These are phyloP conservation scores for Uromys caudimaculatus DNA, from an alignment of 2,797 vertebrate genomes.

Conservation along the genomic window DNA sequence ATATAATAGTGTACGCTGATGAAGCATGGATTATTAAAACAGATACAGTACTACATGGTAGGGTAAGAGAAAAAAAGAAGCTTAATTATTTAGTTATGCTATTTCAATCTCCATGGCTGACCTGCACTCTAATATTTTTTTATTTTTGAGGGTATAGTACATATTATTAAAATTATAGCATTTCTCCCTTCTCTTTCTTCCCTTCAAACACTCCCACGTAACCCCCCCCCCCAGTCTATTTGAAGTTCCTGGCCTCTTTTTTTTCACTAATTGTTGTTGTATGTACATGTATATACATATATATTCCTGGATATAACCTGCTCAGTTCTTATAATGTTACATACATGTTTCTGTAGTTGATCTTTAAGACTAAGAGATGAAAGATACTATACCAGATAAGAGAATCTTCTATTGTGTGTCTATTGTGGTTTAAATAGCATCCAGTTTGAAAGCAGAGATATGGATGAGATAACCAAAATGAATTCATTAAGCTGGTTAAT, in stretches of 20 bases:
- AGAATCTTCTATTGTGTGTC: constrained; percentile 36
- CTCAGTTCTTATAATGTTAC: not conserved
- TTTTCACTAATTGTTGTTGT: not conserved
- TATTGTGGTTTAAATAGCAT: constrained; percentile 43
- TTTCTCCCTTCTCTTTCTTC: not conserved
- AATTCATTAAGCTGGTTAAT: constrained; percentile 55
- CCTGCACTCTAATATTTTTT: not conserved
- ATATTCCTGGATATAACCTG: not conserved
- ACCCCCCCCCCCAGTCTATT: not conserved
- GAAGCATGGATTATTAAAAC: constrained; percentile 62
- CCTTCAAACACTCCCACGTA: not conserved
- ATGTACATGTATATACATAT: not conserved
- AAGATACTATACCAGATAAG: constrained; percentile 28
- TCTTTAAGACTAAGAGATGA: constrained; percentile 54
- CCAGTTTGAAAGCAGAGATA: constrained; percentile 63
- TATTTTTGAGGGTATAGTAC: not conserved
- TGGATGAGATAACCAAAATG: constrained; percentile 59
- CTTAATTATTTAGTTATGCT: constrained; percentile 69
- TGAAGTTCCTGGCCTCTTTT: not conserved
- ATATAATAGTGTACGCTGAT: constrained; percentile 33
- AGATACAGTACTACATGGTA: constrained; percentile 4
- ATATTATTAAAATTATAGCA: not conserved
- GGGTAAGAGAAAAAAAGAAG: constrained; percentile 41
- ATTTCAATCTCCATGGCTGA: constrained; percentile 64
- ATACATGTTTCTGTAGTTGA: not conserved